Conservation (phyloP, 2,113 vertebrate species). For the Emberiza fucata region DNA sequence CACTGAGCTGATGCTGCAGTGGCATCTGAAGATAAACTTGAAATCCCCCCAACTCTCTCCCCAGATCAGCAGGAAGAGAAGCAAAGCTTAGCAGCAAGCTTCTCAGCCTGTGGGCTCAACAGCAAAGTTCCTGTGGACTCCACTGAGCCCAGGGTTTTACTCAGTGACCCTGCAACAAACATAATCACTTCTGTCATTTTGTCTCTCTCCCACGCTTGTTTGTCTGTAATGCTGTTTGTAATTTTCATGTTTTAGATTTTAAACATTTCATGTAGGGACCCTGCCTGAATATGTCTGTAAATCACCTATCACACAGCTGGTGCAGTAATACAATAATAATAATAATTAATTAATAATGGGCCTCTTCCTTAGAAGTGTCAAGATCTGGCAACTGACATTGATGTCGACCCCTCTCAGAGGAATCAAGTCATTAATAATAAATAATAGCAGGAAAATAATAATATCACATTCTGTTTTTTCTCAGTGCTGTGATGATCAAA, state of each 20-base stretch:
- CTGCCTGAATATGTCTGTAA: conserved; percentile 36
- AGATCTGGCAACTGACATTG: conserved; percentile 47
- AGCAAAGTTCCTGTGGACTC: neutral
- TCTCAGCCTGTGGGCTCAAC: neutral
- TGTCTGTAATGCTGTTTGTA: conserved; percentile 22
- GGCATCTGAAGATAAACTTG: neutral
- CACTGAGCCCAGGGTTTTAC: neutral
- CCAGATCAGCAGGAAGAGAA: neutral
- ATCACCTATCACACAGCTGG: conserved; percentile 37
- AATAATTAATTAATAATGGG: conserved; percentile 68
- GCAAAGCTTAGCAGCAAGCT: neutral
- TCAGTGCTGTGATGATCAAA: conserved; percentile 43
- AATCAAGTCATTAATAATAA: conserved; percentile 64
- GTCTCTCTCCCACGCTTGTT: neutral
- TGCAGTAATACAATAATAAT: conserved; percentile 55
- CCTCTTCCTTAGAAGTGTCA: conserved; percentile 46
- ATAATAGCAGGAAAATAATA: conserved; percentile 58
- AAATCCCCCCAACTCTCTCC: neutral
- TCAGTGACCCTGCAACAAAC: neutral
- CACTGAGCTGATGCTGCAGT: neutral
- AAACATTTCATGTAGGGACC: conserved; percentile 23
- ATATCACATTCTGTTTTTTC: conserved; percentile 67
- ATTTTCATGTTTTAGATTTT: conserved; percentile 31
- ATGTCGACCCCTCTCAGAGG: conserved; percentile 55
- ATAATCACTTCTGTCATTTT: conserved; percentile 4